Percentiles rank a stretch among this genome's conserved stretches.
These are phyloP conservation scores for Gandaritis pyraliata DNA, from an alignment of 2,888 invertebrate genomes.

Conservation along the genomic window DNA sequence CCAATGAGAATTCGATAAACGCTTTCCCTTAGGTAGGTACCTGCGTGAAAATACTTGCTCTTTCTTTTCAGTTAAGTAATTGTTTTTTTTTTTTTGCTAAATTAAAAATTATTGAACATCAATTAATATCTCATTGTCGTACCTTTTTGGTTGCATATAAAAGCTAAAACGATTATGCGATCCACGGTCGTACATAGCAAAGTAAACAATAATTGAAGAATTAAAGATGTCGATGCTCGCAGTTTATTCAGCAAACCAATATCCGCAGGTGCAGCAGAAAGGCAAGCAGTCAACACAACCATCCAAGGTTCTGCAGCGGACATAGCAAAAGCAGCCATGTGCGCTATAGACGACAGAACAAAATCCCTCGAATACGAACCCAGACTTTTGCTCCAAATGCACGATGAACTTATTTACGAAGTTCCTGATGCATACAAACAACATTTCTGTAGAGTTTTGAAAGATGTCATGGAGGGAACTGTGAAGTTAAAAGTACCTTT, in stretches of 20 bases:
- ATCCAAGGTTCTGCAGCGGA: conserved; percentile 99
- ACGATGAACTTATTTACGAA: conserved; percentile 98
- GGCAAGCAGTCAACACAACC: conserved; percentile 98
- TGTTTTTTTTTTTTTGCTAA: too few species aligned
- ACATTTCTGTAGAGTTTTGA: conserved; percentile 86
- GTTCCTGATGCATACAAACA: conserved; percentile 81
- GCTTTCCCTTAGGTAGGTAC: background rate
- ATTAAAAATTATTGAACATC: too few species aligned
- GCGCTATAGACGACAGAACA: conserved; percentile 86
- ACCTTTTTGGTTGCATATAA: too few species aligned
- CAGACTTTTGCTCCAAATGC: conserved; percentile 93
- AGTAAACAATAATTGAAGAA: background rate
- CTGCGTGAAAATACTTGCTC: conserved; percentile 13
- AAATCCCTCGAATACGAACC: conserved; percentile 70
- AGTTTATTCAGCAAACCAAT: conserved; percentile 4
- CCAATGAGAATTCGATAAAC: conserved; percentile 21
- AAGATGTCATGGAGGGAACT: conserved; percentile 91
- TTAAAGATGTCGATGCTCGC: background rate
- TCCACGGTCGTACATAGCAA: too few species aligned
- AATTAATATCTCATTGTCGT: too few species aligned
- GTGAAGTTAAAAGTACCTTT: conserved; percentile 90
- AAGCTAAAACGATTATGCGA: too few species aligned
- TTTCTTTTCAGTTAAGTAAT: background rate
- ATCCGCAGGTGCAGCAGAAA: conserved; percentile 90
- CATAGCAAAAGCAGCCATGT: conserved; percentile 95